These are phyloP conservation scores for Plecotus auritus DNA, from an alignment of 2,113 vertebrate species.

Conservation along the genomic window DNA sequence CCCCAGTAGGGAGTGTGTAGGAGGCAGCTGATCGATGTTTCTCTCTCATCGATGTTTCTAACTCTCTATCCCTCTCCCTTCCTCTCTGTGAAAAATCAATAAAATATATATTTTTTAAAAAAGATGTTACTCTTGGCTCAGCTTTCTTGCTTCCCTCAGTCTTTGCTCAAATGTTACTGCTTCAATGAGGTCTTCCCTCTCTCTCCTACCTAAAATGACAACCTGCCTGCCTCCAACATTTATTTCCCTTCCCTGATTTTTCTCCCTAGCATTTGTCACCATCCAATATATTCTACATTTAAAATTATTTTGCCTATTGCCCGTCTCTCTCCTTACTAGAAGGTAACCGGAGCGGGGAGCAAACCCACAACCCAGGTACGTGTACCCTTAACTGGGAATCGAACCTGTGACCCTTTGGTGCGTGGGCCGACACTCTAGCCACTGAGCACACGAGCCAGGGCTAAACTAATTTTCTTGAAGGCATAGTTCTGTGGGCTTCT, in stretches of 20 bases:
- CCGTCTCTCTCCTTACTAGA: not conserved
- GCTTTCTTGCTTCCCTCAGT: not conserved
- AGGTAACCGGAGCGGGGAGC: not conserved
- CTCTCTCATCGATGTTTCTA: too few species aligned
- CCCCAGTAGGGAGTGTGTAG: too few species aligned
- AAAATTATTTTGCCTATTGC: not conserved
- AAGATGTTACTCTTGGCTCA: not conserved
- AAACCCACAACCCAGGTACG: too few species aligned
- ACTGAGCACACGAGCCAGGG: too few species aligned
- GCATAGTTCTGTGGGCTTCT: not conserved
- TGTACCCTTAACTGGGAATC: too few species aligned
- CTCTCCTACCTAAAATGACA: conserved; percentile 6
- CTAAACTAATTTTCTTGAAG: not conserved
- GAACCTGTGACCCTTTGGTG: too few species aligned
- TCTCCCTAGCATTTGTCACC: conserved; percentile 4
- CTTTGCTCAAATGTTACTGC: not conserved
- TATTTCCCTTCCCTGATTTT: not conserved
- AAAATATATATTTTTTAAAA: too few species aligned
- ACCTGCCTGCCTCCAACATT: not conserved
- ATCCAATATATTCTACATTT: not conserved
- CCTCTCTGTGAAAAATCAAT: too few species aligned
- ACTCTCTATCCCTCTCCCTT: too few species aligned
- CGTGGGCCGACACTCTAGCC: too few species aligned
- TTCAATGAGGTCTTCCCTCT: not conserved
- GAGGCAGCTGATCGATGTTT: too few species aligned